These are phyloP conservation scores for Pristionchus arcanus DNA, from an alignment of 2,888 invertebrate genomes.

Conservation along the genomic window DNA sequence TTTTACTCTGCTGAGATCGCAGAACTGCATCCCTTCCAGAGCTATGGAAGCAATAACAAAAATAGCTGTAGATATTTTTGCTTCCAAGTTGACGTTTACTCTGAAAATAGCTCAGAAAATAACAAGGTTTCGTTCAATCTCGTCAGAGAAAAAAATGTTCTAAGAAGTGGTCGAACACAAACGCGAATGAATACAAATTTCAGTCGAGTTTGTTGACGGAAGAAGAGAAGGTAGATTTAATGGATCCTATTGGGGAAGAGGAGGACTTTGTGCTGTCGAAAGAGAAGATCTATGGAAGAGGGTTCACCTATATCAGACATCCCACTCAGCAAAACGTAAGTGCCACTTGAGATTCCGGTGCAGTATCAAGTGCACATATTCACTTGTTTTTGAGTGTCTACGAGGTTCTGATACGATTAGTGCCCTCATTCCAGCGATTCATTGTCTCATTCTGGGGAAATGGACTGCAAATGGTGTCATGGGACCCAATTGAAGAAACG, in stretches of 20 bases:
- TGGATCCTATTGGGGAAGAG: not conserved
- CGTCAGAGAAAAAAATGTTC: not conserved
- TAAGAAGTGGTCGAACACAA: not conserved
- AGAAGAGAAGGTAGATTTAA: not conserved
- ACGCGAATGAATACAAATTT: not conserved
- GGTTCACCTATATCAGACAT: not conserved
- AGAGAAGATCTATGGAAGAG: not conserved
- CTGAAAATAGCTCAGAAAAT: not conserved
- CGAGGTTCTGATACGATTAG: not conserved
- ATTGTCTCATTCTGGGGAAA: conserved; percentile 34
- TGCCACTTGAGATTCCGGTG: not conserved
- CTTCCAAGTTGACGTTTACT: not conserved
- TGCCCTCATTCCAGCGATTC: conserved; percentile 7
- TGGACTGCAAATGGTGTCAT: conserved; percentile 13
- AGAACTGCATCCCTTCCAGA: not conserved
- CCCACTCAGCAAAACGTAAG: not conserved
- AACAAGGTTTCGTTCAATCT: not conserved
- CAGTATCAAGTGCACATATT: not conserved
- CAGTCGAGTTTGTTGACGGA: not conserved
- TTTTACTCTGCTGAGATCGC: not conserved
- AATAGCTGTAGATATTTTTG: not conserved
- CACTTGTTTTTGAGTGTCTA: not conserved
- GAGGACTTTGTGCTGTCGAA: conserved; percentile 1
- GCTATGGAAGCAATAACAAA: not conserved
- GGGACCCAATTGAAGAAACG: not conserved